phyloP scores from a whole-genome alignment of 2,797 vertebrate genomes.

The Alcedo atthis region DNA sequence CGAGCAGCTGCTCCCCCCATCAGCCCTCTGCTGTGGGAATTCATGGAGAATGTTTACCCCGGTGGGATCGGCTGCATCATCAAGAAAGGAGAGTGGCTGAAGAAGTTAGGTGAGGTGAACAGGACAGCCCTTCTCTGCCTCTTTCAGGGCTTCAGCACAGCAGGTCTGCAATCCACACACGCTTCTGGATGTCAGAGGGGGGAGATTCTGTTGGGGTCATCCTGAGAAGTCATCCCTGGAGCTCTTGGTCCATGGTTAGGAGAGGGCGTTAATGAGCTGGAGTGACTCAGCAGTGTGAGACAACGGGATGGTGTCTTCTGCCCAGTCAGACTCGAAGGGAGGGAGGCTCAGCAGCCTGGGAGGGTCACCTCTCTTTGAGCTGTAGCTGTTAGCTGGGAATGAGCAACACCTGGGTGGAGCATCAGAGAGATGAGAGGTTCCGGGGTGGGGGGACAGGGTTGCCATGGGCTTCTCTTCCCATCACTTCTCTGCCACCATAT shows the following conservation, averaged over 20 bases:
- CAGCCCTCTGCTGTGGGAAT: constrained; percentile 90
- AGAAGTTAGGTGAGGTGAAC: constrained; percentile 81
- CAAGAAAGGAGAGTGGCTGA: constrained; percentile 89
- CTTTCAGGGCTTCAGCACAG: fast-evolving
- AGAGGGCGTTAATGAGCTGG: not conserved
- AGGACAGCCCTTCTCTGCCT: not conserved
- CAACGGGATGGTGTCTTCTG: not conserved
- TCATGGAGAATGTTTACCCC: constrained; percentile 91
- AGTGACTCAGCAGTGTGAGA: not conserved
- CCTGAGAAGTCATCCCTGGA: not conserved
- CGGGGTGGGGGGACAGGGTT: fast-evolving
- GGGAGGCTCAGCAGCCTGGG: not conserved
- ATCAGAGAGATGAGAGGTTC: not conserved
- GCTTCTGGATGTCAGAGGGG: not conserved
- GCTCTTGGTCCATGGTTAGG: not conserved
- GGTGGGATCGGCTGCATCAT: constrained; percentile 92
- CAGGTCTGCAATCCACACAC: not conserved
- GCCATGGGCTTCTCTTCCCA: not conserved
- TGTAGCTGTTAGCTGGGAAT: not conserved
- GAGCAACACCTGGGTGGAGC: not conserved
- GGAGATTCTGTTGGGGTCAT: not conserved
- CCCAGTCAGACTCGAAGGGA: not conserved
- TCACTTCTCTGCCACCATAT: fast-evolving
- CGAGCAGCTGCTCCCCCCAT: constrained; percentile 86
- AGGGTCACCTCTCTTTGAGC: not conserved